A percentile compares a stretch with the other conserved stretches of the same genome.
phyloP scores from a whole-genome alignment of 1,140 invertebrate genomes.

The Bemisia tabaci region DNA sequence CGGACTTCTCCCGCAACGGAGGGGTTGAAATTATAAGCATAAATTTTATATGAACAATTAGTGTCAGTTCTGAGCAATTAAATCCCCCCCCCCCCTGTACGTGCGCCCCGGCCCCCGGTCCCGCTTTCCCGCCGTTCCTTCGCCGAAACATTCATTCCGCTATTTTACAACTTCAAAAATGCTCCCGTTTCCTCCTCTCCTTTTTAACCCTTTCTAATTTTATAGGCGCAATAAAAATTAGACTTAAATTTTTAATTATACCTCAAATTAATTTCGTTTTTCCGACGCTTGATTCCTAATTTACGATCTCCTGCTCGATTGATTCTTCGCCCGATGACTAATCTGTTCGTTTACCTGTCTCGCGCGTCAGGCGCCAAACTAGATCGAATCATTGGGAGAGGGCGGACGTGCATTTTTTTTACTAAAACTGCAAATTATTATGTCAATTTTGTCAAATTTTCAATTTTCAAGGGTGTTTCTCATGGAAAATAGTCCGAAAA shows the following conservation, averaged over 20 bases:
- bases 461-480: too few species aligned
- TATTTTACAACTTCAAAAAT: background rate
- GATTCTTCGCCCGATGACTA: too few species aligned
- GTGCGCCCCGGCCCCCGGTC: background rate
- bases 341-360: too few species aligned
- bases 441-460: too few species aligned
- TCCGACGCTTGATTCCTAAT: background rate
- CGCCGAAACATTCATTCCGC: background rate
- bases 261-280: background rate
- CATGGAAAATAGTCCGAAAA: too few species aligned
- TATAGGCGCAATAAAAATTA: background rate
- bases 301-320: too few species aligned
- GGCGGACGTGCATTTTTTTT: too few species aligned
- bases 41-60: conserved; percentile 1
- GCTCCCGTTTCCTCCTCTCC: background rate
- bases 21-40: background rate
- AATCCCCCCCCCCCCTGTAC: background rate
- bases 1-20: background rate
- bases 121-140: background rate
- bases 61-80: background rate
- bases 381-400: too few species aligned
- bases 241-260: background rate
- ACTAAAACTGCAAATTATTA: too few species aligned
- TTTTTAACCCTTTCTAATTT: background rate
- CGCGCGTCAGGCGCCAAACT: too few species aligned